These are phyloP conservation scores for Ophioderma brevispina DNA, from an alignment of 35 echinoderm and acorn worm species.

Conservation along the genomic window DNA sequence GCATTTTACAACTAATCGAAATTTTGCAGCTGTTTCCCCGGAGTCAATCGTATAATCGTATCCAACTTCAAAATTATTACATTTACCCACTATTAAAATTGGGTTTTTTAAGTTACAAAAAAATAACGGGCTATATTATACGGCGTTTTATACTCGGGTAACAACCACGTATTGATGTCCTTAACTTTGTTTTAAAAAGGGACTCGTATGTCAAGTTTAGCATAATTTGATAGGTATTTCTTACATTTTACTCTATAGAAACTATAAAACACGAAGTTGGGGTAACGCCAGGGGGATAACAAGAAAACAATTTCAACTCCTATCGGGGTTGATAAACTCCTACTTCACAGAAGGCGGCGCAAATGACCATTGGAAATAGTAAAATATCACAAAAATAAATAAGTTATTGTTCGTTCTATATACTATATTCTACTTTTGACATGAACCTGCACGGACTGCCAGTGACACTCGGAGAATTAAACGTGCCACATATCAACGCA, in stretches of 20 bases:
- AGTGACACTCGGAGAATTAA: too few relatives aligned
- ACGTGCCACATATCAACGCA: too few relatives aligned
- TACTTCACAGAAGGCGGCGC: too few relatives aligned
- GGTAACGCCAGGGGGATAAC: neutral
- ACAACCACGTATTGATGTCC: neutral
- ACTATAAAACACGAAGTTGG: neutral
- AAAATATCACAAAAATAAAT: too few relatives aligned
- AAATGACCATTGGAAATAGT: too few relatives aligned
- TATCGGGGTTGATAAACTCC: too few relatives aligned
- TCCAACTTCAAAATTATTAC: constrained; percentile 6
- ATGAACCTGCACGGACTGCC: too few relatives aligned
- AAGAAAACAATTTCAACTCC: neutral
- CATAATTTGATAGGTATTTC: neutral
- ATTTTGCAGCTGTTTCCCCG: neutral
- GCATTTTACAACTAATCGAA: neutral
- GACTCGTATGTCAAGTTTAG: neutral
- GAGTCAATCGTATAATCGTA: constrained; percentile 10
- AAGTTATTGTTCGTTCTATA: too few relatives aligned
- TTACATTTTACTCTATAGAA: neutral
- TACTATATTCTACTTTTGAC: too few relatives aligned
- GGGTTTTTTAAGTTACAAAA: neutral
- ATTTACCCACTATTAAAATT: constrained; percentile 3
- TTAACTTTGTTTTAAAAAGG: neutral
- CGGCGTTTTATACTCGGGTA: neutral
- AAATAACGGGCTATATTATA: neutral